phyloP scores from a whole-genome alignment of 2,797 vertebrate genomes.

The Catharus ustulatus region DNA sequence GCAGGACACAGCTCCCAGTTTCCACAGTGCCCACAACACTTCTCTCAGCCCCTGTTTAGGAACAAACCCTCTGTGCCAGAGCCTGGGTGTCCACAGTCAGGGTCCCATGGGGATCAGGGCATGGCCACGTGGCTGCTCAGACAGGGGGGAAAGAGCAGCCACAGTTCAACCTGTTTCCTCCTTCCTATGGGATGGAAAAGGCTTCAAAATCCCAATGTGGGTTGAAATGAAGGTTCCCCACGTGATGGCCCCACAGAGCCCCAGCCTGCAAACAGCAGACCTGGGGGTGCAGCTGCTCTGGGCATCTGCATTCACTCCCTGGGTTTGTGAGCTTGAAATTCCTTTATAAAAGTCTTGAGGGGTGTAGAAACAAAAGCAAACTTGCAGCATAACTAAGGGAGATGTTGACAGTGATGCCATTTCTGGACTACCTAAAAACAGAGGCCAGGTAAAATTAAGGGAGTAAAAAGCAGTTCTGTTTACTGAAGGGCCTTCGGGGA shows the following conservation, averaged over 20 bases:
- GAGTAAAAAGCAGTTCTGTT: not conserved
- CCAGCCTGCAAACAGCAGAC: not conserved
- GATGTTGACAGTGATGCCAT: not conserved
- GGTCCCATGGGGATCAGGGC: not conserved
- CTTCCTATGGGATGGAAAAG: not conserved
- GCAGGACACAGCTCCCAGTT: not conserved
- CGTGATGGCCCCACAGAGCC: not conserved
- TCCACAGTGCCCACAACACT: not conserved
- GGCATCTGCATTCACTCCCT: not conserved
- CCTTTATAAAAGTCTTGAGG: not conserved
- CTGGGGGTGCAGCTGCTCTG: not conserved
- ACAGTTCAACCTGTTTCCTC: not conserved
- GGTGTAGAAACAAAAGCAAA: not conserved
- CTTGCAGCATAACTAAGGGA: not conserved
- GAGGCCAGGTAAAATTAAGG: not conserved
- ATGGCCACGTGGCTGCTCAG: not conserved
- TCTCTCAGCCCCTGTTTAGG: not conserved
- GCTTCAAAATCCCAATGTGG: not conserved
- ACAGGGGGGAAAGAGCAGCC: not conserved
- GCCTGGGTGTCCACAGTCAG: not conserved
- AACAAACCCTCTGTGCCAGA: not conserved
- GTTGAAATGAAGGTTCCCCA: not conserved
- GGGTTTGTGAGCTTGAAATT: rapidly evolving
- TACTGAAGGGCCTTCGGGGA: not conserved
- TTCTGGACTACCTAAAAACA: not conserved